These are phyloP conservation scores for Actinia tenebrosa DNA, from an alignment of 64 coral and sea anemone species.

Conservation along the genomic window DNA sequence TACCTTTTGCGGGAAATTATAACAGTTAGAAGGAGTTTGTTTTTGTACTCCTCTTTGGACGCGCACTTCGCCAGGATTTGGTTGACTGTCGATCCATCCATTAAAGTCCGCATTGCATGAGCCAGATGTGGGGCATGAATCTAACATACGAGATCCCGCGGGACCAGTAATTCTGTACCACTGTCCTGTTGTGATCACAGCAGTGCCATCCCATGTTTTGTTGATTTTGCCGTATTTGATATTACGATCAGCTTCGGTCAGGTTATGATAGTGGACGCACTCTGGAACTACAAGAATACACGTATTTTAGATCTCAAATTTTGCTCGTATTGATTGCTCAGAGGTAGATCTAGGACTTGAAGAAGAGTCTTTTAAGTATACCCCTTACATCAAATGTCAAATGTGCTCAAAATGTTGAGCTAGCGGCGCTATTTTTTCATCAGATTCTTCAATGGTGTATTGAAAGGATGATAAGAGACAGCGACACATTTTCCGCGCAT, in stretches of 20 bases:
- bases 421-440: too few species aligned
- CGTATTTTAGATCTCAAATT: neutral
- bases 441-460: too few species aligned
- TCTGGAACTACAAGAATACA: neutral
- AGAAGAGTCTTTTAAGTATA: too few species aligned
- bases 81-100: slow-evolving; percentile 7
- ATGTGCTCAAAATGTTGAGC: too few species aligned
- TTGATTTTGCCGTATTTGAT: neutral
- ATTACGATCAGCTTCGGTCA: neutral
- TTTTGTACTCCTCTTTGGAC: neutral
- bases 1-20: neutral
- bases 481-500: too few species aligned
- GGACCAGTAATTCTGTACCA: neutral
- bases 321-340: too few species aligned
- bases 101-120: neutral
- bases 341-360: too few species aligned
- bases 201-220: neutral
- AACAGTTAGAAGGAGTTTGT: neutral
- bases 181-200: neutral
- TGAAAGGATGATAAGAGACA: too few species aligned
- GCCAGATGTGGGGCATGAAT: neutral
- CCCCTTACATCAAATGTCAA: too few species aligned
- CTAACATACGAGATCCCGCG: slow-evolving; percentile 21
- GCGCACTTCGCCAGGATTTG: neutral
- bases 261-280: neutral